These are phyloP conservation scores for Avahi laniger DNA, from an alignment of 2,797 vertebrate species.

Conservation along the genomic window DNA sequence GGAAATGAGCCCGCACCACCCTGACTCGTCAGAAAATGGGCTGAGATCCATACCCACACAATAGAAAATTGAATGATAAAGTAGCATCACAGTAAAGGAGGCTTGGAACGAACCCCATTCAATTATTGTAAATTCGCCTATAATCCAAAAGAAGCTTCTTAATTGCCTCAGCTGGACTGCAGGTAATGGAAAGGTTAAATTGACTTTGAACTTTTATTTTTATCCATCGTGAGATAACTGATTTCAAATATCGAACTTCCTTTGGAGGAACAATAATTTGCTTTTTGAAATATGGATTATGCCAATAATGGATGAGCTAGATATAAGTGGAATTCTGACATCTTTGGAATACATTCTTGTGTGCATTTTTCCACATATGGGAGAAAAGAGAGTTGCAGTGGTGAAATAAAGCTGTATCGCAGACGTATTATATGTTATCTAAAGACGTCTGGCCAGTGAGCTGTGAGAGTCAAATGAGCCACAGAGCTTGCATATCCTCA, in stretches of 20 bases:
- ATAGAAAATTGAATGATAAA: not conserved
- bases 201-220: slow-evolving; percentile 59
- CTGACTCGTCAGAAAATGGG: not conserved
- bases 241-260: slow-evolving; percentile 70
- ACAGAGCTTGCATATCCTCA: accelerated
- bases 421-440: not conserved
- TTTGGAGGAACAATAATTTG: slow-evolving; percentile 58
- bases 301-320: slow-evolving; percentile 37
- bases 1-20: not conserved
- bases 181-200: slow-evolving; percentile 54
- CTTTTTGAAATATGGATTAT: slow-evolving; percentile 56
- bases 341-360: not conserved
- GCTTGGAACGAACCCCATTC: slow-evolving; percentile 10
- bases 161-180: slow-evolving; percentile 30
- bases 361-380: slow-evolving; percentile 20
- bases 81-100: not conserved
- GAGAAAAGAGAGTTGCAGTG: not conserved
- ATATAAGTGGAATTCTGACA: slow-evolving; percentile 53
- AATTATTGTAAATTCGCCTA: slow-evolving; percentile 43
- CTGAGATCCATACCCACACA: not conserved
- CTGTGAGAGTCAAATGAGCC: not conserved
- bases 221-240: slow-evolving; percentile 59
- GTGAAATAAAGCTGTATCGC: not conserved
- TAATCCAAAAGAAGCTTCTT: slow-evolving; percentile 18
- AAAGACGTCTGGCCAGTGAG: accelerated